Evolutionary conservation across 2,797 vertebrate genomes (phyloP).

Genomic region (Allobates femoralis): DNA sequence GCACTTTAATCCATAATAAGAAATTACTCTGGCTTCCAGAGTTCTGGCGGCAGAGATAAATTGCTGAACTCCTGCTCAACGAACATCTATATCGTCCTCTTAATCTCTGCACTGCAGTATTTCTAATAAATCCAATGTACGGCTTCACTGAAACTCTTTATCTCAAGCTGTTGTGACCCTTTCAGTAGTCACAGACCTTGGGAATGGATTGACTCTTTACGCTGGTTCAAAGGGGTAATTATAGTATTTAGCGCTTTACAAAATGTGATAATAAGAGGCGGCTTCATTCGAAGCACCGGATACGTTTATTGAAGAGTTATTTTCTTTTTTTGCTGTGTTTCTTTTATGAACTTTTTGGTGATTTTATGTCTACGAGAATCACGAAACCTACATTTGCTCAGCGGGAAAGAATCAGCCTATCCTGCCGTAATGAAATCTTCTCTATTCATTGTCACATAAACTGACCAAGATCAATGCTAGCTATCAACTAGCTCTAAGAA

Average conservation of each 20-base stretch:
- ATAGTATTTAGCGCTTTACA: constrained; percentile 34
- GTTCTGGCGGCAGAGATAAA: constrained; percentile 42
- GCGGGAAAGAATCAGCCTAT: not conserved
- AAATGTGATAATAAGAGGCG: constrained; percentile 9
- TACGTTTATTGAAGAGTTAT: constrained; percentile 2
- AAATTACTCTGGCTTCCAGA: not conserved
- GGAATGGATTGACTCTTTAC: constrained; percentile 6
- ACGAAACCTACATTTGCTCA: not conserved
- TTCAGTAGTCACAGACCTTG: not conserved
- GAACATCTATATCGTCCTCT: constrained; percentile 44
- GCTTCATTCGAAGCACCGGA: not conserved
- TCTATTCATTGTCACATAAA: constrained; percentile 37
- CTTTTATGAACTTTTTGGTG: constrained; percentile 23
- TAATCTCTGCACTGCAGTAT: constrained; percentile 45
- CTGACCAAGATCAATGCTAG: constrained; percentile 52
- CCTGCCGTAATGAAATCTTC: not conserved
- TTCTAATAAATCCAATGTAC: constrained; percentile 42
- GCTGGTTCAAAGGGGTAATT: constrained; percentile 47
- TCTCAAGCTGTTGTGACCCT: constrained; percentile 24
- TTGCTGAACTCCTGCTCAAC: constrained; percentile 16
- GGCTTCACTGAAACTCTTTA: constrained; percentile 23
- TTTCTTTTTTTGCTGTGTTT: not conserved
- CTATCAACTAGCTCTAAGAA: not conserved
- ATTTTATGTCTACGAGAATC: constrained; percentile 24
- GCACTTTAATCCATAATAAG: not conserved